Evolutionary conservation across 2,888 invertebrate genomes (phyloP).

Genomic region (Minunthozetes semirufus): DNA sequence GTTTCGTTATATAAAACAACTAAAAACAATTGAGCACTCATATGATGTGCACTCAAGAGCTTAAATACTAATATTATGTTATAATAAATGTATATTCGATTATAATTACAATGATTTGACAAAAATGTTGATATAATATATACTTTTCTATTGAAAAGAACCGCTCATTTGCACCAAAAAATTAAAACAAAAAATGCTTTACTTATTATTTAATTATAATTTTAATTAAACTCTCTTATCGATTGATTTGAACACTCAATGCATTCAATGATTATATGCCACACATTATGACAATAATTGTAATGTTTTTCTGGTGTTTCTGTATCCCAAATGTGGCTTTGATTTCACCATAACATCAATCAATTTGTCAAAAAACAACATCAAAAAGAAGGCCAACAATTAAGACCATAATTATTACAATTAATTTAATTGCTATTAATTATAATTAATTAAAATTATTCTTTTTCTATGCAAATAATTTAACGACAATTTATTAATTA

Average conservation of each 20-base stretch:
- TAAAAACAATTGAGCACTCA: not conserved
- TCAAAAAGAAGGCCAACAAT: not conserved
- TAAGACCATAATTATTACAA: not conserved
- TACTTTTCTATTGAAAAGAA: slow-evolving; percentile 13
- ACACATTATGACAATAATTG: no score
- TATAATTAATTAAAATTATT: not conserved
- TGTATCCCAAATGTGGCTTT: no score
- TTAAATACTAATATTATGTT: not conserved
- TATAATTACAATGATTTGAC: slow-evolving; percentile 5
- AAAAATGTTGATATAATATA: not conserved
- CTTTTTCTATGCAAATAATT: slow-evolving; percentile 6
- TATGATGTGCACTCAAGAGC: slow-evolving; percentile 21
- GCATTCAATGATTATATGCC: no score
- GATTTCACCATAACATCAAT: no score
- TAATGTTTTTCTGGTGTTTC: no score
- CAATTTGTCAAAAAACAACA: no score
- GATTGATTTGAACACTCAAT: not conserved
- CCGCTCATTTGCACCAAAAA: slow-evolving; percentile 25
- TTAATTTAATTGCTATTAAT: not conserved
- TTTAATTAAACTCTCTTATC: not conserved
- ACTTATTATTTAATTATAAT: not conserved
- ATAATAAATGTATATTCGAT: not conserved
- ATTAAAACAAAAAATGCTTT: slow-evolving; percentile 5
- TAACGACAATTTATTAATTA: not conserved
- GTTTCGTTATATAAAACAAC: not conserved